phyloP scores from a whole-genome alignment of 2,888 invertebrate species.

The Stomorhina lunata region DNA sequence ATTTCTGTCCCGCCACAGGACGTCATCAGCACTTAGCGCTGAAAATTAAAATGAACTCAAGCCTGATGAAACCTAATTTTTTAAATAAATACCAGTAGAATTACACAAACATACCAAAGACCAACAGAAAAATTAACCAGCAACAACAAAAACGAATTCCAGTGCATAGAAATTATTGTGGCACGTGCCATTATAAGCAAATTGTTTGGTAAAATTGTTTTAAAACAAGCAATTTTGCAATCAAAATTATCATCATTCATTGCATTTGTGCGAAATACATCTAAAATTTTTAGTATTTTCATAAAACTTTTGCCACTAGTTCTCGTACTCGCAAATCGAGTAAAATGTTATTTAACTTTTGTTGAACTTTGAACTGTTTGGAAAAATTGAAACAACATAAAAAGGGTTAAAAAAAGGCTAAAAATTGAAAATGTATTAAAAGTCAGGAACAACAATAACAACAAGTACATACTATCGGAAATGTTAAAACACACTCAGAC shows the following conservation, averaged over 20 bases:
- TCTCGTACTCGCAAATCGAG: no score
- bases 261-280: conserved; percentile 35
- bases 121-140: no score
- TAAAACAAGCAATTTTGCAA: conserved; percentile 49
- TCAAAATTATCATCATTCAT: conserved; percentile 49
- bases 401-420: conserved; percentile 41
- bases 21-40: no score
- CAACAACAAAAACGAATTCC: not conserved
- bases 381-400: not conserved
- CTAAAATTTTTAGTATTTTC: conserved; percentile 8
- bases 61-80: no score
- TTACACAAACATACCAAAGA: not conserved
- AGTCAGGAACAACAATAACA: conserved; percentile 23
- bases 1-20: no score
- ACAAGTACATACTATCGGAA: not conserved
- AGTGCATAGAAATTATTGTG: conserved; percentile 15
- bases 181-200: conserved; percentile 59
- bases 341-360: conserved; percentile 57
- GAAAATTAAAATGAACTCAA: no score
- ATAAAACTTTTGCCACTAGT: conserved; percentile 28
- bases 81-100: no score
- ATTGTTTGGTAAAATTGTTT: conserved; percentile 52
- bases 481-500: not conserved
- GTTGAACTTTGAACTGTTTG: conserved; percentile 34
- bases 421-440: conserved; percentile 42